Evolutionary conservation across 2,113 vertebrate species (phyloP).

Genomic region (Condylura cristata): DNA sequence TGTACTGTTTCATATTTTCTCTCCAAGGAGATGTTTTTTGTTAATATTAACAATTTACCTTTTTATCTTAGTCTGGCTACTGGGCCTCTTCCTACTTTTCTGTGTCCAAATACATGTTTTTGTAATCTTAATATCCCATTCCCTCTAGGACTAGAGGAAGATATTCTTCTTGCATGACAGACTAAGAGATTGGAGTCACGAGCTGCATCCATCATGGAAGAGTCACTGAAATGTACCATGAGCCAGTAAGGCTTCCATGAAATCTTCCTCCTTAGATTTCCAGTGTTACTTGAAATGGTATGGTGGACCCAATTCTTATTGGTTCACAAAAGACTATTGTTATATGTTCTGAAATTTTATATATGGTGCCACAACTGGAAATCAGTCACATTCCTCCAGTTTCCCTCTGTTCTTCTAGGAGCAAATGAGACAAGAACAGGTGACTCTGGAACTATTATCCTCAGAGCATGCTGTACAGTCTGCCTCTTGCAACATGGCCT

Average conservation of each 20-base stretch:
- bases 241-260: neutral
- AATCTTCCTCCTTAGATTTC: neutral
- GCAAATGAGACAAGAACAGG: neutral
- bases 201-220: neutral
- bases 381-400: neutral
- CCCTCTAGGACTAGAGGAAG: neutral
- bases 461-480: neutral
- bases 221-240: accelerated
- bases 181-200: neutral
- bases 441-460: neutral
- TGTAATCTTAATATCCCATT: neutral
- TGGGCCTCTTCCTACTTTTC: neutral
- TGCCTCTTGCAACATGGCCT: neutral
- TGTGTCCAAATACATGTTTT: neutral
- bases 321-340: neutral
- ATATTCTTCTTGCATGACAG: neutral
- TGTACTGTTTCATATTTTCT: conserved; percentile 9
- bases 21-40: neutral
- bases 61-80: neutral
- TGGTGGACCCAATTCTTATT: neutral
- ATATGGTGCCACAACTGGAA: neutral
- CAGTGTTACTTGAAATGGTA: neutral
- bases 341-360: conserved; percentile 30
- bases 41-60: neutral
- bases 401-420: neutral